A percentile compares a stretch with the other conserved stretches of the same genome.
These are phyloP conservation scores for Chironomus tepperi DNA, from an alignment of 1,140 invertebrate genomes.

Conservation along the genomic window DNA sequence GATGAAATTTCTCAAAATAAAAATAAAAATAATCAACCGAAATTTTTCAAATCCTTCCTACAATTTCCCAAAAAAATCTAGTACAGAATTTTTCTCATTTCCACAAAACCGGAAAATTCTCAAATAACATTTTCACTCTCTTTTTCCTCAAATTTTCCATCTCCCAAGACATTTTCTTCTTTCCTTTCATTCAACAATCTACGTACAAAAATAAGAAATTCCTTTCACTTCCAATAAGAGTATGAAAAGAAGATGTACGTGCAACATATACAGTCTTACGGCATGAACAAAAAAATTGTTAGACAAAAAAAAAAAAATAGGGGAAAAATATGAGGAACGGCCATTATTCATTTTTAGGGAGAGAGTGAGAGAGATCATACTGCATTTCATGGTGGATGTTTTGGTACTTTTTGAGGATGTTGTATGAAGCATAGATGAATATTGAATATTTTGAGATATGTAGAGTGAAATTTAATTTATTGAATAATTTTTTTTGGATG, in stretches of 20 bases:
- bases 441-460: too few species aligned
- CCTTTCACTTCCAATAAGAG: constrained; percentile 12
- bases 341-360: constrained; percentile 22
- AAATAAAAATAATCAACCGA: too few species aligned
- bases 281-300: background rate
- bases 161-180: too few species aligned
- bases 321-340: background rate
- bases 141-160: background rate
- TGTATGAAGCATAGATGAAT: too few species aligned
- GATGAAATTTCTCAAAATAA: too few species aligned
- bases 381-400: background rate
- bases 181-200: background rate
- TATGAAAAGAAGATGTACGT: background rate
- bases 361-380: background rate
- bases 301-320: background rate
- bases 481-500: too few species aligned
- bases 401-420: too few species aligned
- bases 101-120: background rate
- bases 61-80: background rate
- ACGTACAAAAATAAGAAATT: background rate
- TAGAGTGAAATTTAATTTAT: too few species aligned
- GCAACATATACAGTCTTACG: background rate
- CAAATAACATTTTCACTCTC: background rate
- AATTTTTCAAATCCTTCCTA: background rate
- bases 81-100: background rate